Evolutionary conservation across 2,888 invertebrate species (phyloP), one percentile per base, ranked within the genome.

Genomic region (Hydroisotoma schaefferi): DNA sequence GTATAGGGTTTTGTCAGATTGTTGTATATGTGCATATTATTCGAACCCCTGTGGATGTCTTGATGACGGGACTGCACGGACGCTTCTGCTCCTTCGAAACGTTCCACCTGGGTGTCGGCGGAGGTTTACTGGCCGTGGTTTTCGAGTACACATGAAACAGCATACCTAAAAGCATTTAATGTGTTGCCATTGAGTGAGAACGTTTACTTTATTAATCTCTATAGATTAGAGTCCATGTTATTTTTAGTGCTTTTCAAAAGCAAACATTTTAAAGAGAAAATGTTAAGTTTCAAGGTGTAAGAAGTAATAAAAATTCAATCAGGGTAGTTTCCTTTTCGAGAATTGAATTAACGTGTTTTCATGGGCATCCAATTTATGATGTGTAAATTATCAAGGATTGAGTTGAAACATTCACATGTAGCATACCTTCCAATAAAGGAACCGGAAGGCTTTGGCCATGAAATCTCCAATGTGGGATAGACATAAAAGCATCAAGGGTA

Each of bases 401-500:
- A 33, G 33, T 10, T 10, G 8, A 33, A 10, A 8, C 33, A 33
- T 33, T 10, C 33, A 33, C 33, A 33, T 8, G 33, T 10, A 33
- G 20, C 52, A 63, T 12, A 91, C 87, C 59, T 89, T 85, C 93
- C 93, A 93, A 76, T 94, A 94, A 15, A 93, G 79, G 68, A 90
- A 86, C 84, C 87, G 84, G 80, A 94, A 94, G 12, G 91, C 91
- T 48, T 91, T 89, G 2, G 93, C 93, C 90, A 94, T 90, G 68
- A 92, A 87, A 76, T 93, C 92, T 5, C 94, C 93, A 73, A 94
- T 93, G 78, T 91, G 94, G 56, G 94, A 93, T 63, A 95, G 82
- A 73, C 94, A 95, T 18, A 95, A 83, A 73, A 95, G 83, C 93
- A 95, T 94, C 70, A 95, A 80, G 0, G 95, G 95, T 70, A 95